These are phyloP conservation scores for Bergia sp. DNA, from an alignment of 92 coral and sea anemone species.

Conservation along the genomic window DNA sequence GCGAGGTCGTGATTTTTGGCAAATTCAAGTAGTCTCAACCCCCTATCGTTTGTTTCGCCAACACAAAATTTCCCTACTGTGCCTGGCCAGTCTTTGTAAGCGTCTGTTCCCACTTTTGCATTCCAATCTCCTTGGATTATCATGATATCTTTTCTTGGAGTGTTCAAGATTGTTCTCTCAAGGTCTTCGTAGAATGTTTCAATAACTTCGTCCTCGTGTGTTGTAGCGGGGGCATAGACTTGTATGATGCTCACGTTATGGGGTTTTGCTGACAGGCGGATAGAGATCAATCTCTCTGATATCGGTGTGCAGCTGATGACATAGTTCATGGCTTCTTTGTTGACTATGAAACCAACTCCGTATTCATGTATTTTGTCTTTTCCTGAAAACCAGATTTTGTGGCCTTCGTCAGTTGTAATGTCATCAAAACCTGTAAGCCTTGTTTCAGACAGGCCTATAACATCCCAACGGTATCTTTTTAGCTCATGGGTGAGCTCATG, in stretches of 20 bases:
- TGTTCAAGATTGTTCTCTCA: conserved; percentile 11
- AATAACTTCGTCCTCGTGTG: conserved; percentile 18
- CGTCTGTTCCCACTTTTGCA: conserved; percentile 7
- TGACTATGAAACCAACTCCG: too few species aligned
- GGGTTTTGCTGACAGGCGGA: conserved; percentile 33
- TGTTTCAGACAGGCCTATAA: not conserved
- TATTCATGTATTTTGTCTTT: too few species aligned
- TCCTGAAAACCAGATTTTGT: not conserved
- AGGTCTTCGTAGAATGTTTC: conserved; percentile 38
- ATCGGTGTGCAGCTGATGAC: conserved; percentile 11
- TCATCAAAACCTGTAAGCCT: not conserved
- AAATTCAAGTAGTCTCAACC: conserved; percentile 15
- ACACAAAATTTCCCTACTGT: not conserved
- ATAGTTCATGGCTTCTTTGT: too few species aligned
- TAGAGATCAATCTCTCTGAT: conserved; percentile 30
- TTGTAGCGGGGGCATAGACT: conserved; percentile 46
- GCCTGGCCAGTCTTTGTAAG: not conserved
- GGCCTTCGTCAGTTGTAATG: not conserved
- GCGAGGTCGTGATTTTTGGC: conserved; percentile 24
- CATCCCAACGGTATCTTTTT: not conserved
- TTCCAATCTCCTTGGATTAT: conserved; percentile 33
- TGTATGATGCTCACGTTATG: conserved; percentile 42
- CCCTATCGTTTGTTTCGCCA: conserved; percentile 25
- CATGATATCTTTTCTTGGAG: conserved; percentile 5
- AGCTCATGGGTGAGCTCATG: not conserved